Percentiles rank a stretch among this genome's conserved stretches.
Evolutionary conservation across 2,888 invertebrate genomes (phyloP).

Genomic region (Chydorus sphaericus): DNA sequence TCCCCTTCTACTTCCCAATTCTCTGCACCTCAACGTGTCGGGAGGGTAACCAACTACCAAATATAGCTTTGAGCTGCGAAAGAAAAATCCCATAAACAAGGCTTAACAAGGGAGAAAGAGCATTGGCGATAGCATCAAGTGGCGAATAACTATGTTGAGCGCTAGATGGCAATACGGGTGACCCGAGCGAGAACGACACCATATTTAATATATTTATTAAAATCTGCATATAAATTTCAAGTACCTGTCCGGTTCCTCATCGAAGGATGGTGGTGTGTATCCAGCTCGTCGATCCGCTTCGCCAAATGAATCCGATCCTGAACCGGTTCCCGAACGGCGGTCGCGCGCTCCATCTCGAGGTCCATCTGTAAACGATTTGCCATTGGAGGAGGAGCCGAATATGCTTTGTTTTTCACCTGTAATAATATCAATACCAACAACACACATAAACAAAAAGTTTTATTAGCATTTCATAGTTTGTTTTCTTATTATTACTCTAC

Average conservation of each 20-base stretch:
- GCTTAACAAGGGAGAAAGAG: too few relatives aligned
- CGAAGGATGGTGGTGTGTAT: slow-evolving; percentile 20
- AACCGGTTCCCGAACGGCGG: slow-evolving; percentile 13
- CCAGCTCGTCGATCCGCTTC: slow-evolving; percentile 11
- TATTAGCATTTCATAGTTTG: not conserved
- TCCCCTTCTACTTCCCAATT: too few relatives aligned
- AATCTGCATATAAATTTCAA: too few relatives aligned
- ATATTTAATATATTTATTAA: not conserved
- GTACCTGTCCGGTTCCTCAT: slow-evolving; percentile 18
- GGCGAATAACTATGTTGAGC: not conserved
- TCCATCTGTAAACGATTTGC: not conserved
- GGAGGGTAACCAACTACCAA: too few relatives aligned
- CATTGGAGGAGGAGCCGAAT: not conserved
- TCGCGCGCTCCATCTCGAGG: slow-evolving; percentile 9
- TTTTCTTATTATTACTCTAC: not conserved
- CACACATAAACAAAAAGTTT: not conserved
- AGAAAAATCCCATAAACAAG: not conserved
- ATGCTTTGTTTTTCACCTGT: slow-evolving; percentile 1
- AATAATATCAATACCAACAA: not conserved
- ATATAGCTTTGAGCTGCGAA: slow-evolving; percentile 4
- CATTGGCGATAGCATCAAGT: not conserved
- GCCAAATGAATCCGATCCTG: slow-evolving; percentile 14
- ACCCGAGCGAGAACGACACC: not conserved
- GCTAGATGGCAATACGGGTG: not conserved
- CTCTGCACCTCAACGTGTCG: too few relatives aligned